Evolutionary conservation across 1,140 invertebrate species (phyloP).

Genomic region (Nymphalis io): DNA sequence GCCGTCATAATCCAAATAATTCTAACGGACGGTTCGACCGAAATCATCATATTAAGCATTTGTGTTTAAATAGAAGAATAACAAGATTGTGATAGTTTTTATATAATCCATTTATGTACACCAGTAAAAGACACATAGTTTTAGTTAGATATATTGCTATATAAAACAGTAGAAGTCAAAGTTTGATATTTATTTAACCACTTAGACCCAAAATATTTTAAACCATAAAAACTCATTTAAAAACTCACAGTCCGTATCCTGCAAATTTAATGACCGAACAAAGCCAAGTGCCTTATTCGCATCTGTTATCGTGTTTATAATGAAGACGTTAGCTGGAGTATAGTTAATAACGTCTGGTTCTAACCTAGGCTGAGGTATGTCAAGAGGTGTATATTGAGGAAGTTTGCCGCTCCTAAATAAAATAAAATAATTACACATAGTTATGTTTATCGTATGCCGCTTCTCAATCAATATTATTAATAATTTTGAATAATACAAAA

Average conservation of each 20-base stretch:
- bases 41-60: too few relatives aligned
- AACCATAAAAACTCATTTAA: background rate
- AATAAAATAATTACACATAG: background rate
- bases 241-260: slow-evolving; percentile 34
- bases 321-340: slow-evolving; percentile 81
- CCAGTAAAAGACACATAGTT: too few relatives aligned
- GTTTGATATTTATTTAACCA: too few relatives aligned
- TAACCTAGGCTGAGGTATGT: slow-evolving; percentile 39
- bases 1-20: too few relatives aligned
- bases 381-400: slow-evolving; percentile 49
- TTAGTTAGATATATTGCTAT: background rate
- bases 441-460: background rate
- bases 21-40: too few relatives aligned
- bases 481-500: background rate
- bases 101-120: too few relatives aligned
- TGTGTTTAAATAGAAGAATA: too few relatives aligned
- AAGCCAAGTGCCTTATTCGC: slow-evolving; percentile 74
- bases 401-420: slow-evolving; percentile 37
- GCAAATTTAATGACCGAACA: slow-evolving; percentile 48
- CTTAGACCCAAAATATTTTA: too few relatives aligned
- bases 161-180: too few relatives aligned
- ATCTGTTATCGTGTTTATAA: slow-evolving; percentile 80
- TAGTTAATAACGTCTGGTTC: slow-evolving; percentile 36
- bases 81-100: too few relatives aligned
- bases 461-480: background rate